Evolutionary conservation across 2,888 invertebrate genomes (phyloP).

Genomic region (Neelides folsomi): DNA sequence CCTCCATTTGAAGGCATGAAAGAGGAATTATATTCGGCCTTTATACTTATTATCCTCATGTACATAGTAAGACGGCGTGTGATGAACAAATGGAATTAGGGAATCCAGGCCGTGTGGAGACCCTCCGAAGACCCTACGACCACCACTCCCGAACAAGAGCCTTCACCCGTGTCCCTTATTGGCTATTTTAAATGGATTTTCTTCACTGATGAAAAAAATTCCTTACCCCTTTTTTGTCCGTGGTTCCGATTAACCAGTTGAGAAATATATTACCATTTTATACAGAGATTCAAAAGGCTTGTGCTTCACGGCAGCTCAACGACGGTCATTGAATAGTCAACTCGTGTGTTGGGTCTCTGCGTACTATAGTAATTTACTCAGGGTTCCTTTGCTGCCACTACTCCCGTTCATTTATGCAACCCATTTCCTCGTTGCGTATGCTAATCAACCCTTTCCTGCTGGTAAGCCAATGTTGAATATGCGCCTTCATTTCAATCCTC

Average conservation of each 20-base stretch:
- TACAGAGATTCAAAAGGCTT: slow-evolving; percentile 8
- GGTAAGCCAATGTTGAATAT: no score
- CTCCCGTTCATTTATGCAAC: no score
- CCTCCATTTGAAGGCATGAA: slow-evolving; percentile 11
- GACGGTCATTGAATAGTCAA: no score
- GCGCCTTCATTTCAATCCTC: no score
- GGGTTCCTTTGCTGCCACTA: no score
- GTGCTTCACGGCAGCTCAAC: not conserved
- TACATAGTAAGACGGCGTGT: no score
- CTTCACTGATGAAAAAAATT: slow-evolving; percentile 13
- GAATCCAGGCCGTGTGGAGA: not conserved
- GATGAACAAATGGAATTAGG: no score
- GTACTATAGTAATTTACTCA: slow-evolving; percentile 1
- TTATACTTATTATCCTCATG: no score
- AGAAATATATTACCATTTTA: slow-evolving; percentile 13
- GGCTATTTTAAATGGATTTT: slow-evolving; percentile 28
- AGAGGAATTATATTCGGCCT: slow-evolving; percentile 1
- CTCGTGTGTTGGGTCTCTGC: not conserved
- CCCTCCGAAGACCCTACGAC: not conserved
- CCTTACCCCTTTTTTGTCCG: slow-evolving; percentile 13
- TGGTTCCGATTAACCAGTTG: slow-evolving; percentile 10
- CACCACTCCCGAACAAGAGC: not conserved
- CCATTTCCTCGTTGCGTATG: no score
- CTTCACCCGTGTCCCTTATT: slow-evolving; percentile 7
- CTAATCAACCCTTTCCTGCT: no score